These are phyloP conservation scores for Gila robusta DNA, from an alignment of 2,797 vertebrate species.

Conservation along the genomic window DNA sequence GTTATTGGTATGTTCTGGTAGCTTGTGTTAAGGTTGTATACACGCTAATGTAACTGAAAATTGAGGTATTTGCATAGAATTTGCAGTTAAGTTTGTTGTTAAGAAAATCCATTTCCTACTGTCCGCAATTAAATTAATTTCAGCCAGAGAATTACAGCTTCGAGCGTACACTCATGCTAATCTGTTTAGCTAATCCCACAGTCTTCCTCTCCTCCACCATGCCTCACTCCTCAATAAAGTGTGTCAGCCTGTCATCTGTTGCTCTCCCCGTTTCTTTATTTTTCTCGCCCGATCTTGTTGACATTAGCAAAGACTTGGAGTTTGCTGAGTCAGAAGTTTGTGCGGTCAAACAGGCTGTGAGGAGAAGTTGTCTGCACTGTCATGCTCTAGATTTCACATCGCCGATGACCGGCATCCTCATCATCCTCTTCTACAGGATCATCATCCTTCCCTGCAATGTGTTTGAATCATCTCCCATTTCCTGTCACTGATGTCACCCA, in stretches of 20 bases:
- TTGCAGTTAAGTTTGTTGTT: background rate
- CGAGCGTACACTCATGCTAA: background rate
- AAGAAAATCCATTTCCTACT: background rate
- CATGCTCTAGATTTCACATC: conserved; percentile 19
- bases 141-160: background rate
- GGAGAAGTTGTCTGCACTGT: background rate
- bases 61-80: background rate
- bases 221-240: background rate
- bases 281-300: background rate
- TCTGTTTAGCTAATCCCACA: conserved; percentile 16
- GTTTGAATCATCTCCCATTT: conserved; percentile 57
- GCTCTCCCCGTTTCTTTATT: background rate
- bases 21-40: background rate
- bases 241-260: conserved; percentile 6
- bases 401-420: conserved; percentile 5
- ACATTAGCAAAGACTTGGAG: background rate
- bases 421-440: conserved; percentile 33
- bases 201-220: background rate
- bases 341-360: conserved; percentile 13
- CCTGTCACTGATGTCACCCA: conserved; percentile 51
- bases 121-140: background rate
- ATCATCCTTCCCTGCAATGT: conserved; percentile 12
- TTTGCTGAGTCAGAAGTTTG: conserved; percentile 7
- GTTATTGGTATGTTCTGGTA: background rate
- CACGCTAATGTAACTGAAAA: background rate